Conservation (phyloP, 1,140 invertebrate species). For the Octopus bimaculoides region DNA sequence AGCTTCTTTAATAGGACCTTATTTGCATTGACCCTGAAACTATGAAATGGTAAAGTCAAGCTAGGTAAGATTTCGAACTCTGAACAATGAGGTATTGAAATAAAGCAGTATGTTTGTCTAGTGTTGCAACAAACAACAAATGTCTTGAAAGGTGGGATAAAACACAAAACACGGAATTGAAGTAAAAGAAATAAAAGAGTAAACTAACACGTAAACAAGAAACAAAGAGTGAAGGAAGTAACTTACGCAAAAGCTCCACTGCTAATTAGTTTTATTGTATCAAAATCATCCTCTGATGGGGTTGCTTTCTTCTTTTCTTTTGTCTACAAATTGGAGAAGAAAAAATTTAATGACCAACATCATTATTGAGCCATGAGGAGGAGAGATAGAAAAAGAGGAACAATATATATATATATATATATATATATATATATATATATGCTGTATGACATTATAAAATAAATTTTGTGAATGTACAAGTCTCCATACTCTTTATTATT, state of each 20-base stretch:
- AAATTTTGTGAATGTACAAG: no score
- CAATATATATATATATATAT: background rate
- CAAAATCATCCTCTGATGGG: conserved; percentile 93
- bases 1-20: no score
- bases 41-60: no score
- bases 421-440: background rate
- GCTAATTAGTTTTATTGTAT: conserved; percentile 95
- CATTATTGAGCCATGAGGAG: background rate
- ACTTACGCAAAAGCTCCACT: conserved; percentile 75
- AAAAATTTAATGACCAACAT: background rate
- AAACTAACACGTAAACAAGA: no score
- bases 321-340: background rate
- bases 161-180: background rate
- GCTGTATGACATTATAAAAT: no score
- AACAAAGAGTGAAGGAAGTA: background rate
- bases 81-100: no score
- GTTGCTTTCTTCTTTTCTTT: conserved; percentile 15
- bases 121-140: no score
- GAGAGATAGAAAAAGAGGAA: background rate
- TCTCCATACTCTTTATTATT: no score
- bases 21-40: no score
- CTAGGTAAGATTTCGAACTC: no score
- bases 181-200: background rate
- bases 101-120: no score
- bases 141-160: no score